Conservation (phyloP, 2,888 invertebrate species). For the Cyclophora albipunctata region DNA sequence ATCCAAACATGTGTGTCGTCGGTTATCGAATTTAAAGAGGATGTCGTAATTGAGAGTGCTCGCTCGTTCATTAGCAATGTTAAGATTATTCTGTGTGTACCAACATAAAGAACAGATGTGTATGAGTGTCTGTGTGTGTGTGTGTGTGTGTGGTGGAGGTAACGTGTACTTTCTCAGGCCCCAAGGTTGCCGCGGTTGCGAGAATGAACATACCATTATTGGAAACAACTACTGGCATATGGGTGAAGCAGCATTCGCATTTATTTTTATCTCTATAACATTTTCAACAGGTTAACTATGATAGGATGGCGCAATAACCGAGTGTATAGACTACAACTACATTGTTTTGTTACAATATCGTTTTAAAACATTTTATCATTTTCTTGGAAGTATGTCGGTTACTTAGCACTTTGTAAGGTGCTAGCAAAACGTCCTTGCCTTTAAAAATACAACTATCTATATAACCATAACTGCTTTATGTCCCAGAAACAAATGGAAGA, state of each 20-base stretch:
- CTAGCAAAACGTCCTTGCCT: too few species aligned
- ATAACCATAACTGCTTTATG: too few species aligned
- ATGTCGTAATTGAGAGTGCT: constrained; percentile 32
- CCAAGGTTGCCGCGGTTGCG: constrained; percentile 49
- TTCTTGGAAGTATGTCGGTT: too few species aligned
- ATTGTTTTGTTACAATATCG: too few species aligned
- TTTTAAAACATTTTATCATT: too few species aligned
- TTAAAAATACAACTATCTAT: too few species aligned
- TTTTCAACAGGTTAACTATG: neutral
- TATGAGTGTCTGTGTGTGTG: constrained; percentile 14
- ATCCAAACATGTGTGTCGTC: constrained; percentile 6
- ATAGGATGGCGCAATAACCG: too few species aligned
- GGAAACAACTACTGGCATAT: constrained; percentile 34
- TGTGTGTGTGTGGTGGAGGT: constrained; percentile 17
- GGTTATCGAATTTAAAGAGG: constrained; percentile 25
- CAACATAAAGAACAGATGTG: constrained; percentile 24
- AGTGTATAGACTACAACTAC: too few species aligned
- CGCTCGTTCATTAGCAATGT: constrained; percentile 28
- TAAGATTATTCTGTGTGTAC: constrained; percentile 34
- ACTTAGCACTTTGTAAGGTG: too few species aligned
- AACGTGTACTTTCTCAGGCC: constrained; percentile 45
- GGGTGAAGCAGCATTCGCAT: constrained; percentile 8
- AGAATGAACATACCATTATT: constrained; percentile 41
- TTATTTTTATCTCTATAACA: neutral
- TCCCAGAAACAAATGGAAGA: too few species aligned